Base-by-base conservation (phyloP, 1,140 invertebrate species). In the Meloidogyne exigua region DNA sequence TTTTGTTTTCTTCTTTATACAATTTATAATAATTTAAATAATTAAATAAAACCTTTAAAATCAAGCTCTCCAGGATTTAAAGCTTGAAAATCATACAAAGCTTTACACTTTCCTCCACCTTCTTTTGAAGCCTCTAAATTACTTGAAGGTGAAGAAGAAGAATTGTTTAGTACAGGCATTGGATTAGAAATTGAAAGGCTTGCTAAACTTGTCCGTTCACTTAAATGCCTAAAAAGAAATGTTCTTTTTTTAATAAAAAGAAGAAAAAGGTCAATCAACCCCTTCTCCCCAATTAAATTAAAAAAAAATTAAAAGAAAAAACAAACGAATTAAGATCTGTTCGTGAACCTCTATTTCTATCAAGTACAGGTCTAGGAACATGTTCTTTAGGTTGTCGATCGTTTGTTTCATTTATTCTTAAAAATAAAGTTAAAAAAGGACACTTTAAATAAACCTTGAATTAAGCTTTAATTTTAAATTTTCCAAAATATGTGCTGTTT, bases 401-500 rank as follows among this genome's bases (percentile, higher is more conserved):
- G n/a, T 65, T 70, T 15, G 77, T 39, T 75, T 82, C 81, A 57
- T 82, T 82, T 28, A 82, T 76, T 62, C 80, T 78, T 26, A 36
- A 80, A 72, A 28, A 36, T n/a, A 26, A n/a, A 39, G 77, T 49
- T n/a, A 10, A 65, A 28, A 76, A 73, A 73, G 4, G 4, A 7
- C 7, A 25, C 10, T 13, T 1, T 7, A 72, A 25, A 68, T 23
- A 76, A 70, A 74, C 94, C 95, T 96, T 89, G 94, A 92, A 85
- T 93, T 91, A 73, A 99, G 90, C 67, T 92, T 93, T 87, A 94
- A 92, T 67, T 92, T 92, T 69, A 98, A 90, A 77, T 91, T 90
- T 86, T 92, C 92, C 62, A 99, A 89, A 81, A 97, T 92, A 85
- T 96, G 94, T 36, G 92, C 92, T 88, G 95, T 96, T 88, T 97